phyloP scores from a whole-genome alignment of 2,797 vertebrate species.

The Cryptoprocta ferox region DNA sequence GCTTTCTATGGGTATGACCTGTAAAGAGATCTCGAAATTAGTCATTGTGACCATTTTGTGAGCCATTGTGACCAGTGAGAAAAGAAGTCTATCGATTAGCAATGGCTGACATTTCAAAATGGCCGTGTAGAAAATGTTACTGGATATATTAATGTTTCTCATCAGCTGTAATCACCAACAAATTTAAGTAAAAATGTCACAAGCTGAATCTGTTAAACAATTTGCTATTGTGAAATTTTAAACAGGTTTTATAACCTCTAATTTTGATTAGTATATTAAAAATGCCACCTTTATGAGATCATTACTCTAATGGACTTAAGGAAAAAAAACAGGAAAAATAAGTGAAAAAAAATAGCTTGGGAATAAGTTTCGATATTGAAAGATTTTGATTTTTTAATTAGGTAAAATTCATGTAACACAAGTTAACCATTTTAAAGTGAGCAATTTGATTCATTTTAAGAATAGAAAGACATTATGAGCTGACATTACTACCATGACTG shows the following conservation, averaged over 20 bases:
- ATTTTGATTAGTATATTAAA: slow-evolving; percentile 64
- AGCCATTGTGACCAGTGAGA: slow-evolving; percentile 68
- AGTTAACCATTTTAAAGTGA: slow-evolving; percentile 20
- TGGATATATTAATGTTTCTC: slow-evolving; percentile 80
- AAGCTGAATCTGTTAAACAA: slow-evolving; percentile 65
- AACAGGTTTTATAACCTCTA: slow-evolving; percentile 53
- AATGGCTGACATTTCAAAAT: slow-evolving; percentile 82
- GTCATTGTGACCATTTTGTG: slow-evolving; percentile 62
- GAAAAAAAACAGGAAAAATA: slow-evolving; percentile 22
- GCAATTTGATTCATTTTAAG: slow-evolving; percentile 34
- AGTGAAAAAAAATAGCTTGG: slow-evolving; percentile 26
- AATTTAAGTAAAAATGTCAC: slow-evolving; percentile 71
- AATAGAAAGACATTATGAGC: neutral
- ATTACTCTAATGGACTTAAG: neutral
- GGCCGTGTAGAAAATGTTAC: slow-evolving; percentile 64
- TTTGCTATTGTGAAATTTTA: slow-evolving; percentile 65
- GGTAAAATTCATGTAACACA: slow-evolving; percentile 10
- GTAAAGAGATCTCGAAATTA: slow-evolving; percentile 76
- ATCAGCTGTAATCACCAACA: slow-evolving; percentile 73
- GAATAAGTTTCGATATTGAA: slow-evolving; percentile 15
- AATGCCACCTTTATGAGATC: slow-evolving; percentile 55
- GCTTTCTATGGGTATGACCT: slow-evolving; percentile 70
- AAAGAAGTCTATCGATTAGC: slow-evolving; percentile 78
- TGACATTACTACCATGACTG: neutral
- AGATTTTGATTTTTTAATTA: slow-evolving; percentile 60